Evolutionary conservation across 2,888 invertebrate species (phyloP).

Genomic region (Drosophila helvetica): DNA sequence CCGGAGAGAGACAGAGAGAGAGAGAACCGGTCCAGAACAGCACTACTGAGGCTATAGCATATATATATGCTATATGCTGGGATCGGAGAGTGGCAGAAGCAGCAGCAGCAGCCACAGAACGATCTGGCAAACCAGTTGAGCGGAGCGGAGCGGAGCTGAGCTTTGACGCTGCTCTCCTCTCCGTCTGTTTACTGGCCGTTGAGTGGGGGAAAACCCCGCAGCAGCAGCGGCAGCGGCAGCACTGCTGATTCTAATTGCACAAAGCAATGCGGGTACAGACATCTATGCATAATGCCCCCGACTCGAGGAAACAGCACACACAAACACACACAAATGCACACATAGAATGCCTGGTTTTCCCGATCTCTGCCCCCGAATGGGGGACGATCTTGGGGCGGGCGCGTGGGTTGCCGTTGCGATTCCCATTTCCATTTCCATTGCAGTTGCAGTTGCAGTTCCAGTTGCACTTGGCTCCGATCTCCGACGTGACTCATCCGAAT

Average conservation of each 20-base stretch:
- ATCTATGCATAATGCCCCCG: background rate
- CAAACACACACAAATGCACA: background rate
- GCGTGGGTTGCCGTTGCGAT: conserved; percentile 19
- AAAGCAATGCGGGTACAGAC: conserved; percentile 18
- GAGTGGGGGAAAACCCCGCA: conserved; percentile 61
- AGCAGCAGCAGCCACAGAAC: conserved; percentile 1
- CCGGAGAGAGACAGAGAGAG: conserved; percentile 23
- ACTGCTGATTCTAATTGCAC: conserved; percentile 49
- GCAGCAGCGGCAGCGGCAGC: conserved; percentile 1
- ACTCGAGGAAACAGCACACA: conserved; percentile 1
- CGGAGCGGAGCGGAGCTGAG: background rate
- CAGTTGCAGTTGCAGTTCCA: background rate
- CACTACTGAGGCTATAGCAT: background rate
- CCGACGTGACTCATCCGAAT: conserved; percentile 13
- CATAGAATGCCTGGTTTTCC: conserved; percentile 13
- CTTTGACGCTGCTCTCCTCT: conserved; percentile 17
- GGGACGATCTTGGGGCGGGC: background rate
- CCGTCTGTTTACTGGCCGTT: conserved; percentile 8
- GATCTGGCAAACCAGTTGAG: conserved; percentile 28
- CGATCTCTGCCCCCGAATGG: conserved; percentile 8
- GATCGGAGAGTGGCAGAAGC: conserved; percentile 5
- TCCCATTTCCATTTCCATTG: conserved; percentile 1
- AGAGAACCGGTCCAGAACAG: conserved; percentile 44
- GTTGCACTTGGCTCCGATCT: no score
- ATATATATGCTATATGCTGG: conserved; percentile 1